Evolutionary conservation across 2,888 invertebrate genomes (phyloP).

Genomic region (Cataglyphis altisquamis): DNA sequence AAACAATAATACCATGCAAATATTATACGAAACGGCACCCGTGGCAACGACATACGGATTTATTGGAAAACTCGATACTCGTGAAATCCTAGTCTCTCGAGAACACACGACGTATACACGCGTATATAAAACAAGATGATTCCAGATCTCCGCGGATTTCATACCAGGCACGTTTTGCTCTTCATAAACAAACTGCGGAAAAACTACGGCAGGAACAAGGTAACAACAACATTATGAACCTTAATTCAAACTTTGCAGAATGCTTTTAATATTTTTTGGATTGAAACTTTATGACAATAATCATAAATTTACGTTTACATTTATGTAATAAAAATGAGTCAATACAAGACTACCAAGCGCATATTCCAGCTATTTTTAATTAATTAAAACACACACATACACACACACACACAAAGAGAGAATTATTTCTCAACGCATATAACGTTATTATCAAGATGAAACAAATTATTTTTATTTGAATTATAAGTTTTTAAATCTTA

Average conservation of each 20-base stretch:
- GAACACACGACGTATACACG: slow-evolving; percentile 15
- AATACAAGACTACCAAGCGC: not conserved
- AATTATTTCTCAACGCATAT: not conserved
- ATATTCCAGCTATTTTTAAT: not conserved
- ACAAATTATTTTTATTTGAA: not conserved
- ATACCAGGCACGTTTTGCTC: slow-evolving; percentile 35
- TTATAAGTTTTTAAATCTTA: not conserved
- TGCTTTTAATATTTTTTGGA: not conserved
- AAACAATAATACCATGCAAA: slow-evolving; percentile 52
- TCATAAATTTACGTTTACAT: not conserved
- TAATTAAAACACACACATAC: not conserved
- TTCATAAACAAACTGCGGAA: slow-evolving; percentile 44
- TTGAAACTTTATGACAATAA: slow-evolving; percentile 8
- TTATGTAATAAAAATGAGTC: not conserved
- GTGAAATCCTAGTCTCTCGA: slow-evolving; percentile 35
- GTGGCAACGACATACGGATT: slow-evolving; percentile 35
- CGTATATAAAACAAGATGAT: slow-evolving; percentile 47
- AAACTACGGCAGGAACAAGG: slow-evolving; percentile 17
- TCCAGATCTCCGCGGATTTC: slow-evolving; percentile 43
- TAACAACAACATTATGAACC: not conserved
- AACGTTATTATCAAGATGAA: not conserved
- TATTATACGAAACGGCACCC: slow-evolving; percentile 53
- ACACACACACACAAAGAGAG: too few relatives aligned
- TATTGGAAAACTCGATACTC: slow-evolving; percentile 53
- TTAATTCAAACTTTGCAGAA: slow-evolving; percentile 23